Percentiles rank a stretch among this genome's conserved stretches.
phyloP scores from a whole-genome alignment of 2,888 invertebrate species.

The Esperia sulphurella region DNA sequence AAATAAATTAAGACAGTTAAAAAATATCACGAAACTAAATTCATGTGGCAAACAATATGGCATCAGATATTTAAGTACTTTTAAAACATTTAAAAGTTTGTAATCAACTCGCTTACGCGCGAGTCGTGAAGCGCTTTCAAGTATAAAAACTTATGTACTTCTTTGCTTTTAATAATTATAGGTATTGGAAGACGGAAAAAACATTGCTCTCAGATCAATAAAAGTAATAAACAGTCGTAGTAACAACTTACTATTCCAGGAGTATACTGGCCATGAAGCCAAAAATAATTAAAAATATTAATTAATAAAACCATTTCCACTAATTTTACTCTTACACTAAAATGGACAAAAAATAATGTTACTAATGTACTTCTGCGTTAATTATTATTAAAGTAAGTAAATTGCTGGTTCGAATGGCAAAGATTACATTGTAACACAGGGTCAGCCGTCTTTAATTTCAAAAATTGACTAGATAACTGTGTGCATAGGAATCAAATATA shows the following conservation, averaged over 20 bases:
- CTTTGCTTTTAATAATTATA: too few relatives aligned
- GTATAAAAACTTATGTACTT: too few relatives aligned
- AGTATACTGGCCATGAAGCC: slow-evolving; percentile 64
- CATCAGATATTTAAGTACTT: slow-evolving; percentile 76
- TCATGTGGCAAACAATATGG: slow-evolving; percentile 77
- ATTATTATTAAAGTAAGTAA: not conserved
- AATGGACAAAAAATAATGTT: slow-evolving; percentile 62
- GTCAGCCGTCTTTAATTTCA: slow-evolving; percentile 72
- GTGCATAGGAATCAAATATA: slow-evolving; percentile 76
- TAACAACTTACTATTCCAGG: slow-evolving; percentile 45
- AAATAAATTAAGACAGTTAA: slow-evolving; percentile 64
- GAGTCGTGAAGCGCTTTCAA: slow-evolving; percentile 18
- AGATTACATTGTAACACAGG: slow-evolving; percentile 54
- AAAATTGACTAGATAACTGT: slow-evolving; percentile 78
- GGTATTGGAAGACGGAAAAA: slow-evolving; percentile 72
- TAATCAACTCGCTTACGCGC: slow-evolving; percentile 30
- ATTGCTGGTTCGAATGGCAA: slow-evolving; percentile 12
- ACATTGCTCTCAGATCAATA: slow-evolving; percentile 72
- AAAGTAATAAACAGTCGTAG: slow-evolving; percentile 42
- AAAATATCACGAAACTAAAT: slow-evolving; percentile 72
- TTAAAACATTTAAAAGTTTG: slow-evolving; percentile 44
- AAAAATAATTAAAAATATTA: slow-evolving; percentile 43
- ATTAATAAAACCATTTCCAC: slow-evolving; percentile 60
- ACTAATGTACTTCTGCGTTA: slow-evolving; percentile 64
- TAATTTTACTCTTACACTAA: slow-evolving; percentile 54